phyloP scores from a whole-genome alignment of 1,140 invertebrate genomes.

The Drosophila ficusphila region DNA sequence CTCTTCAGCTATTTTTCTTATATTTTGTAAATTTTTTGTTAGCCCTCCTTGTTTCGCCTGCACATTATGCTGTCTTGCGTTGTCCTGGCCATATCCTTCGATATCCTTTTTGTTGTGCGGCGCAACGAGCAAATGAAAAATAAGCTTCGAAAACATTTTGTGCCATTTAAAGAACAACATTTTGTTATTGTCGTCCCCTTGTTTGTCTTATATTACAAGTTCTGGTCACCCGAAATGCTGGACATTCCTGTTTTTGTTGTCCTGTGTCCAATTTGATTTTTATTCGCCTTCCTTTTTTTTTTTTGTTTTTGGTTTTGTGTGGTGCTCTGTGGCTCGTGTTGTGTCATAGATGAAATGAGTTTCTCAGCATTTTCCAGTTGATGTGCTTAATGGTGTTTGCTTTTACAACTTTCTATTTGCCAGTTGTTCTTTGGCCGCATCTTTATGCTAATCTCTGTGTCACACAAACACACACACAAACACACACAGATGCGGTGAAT shows the following conservation, averaged over 20 bases:
- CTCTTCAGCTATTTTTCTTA: constrained; percentile 78
- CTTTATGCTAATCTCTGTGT: constrained; percentile 77
- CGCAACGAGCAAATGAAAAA: constrained; percentile 73
- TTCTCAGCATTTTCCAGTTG: constrained; percentile 75
- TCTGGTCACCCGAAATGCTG: constrained; percentile 63
- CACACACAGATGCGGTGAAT: constrained; percentile 8
- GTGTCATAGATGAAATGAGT: constrained; percentile 72
- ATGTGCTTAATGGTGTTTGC: constrained; percentile 80
- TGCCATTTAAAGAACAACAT: constrained; percentile 81
- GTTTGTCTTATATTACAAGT: constrained; percentile 76
- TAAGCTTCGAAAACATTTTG: constrained; percentile 81
- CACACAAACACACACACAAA: constrained; percentile 37
- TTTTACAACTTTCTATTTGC: constrained; percentile 73
- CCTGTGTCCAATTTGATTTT: constrained; percentile 78
- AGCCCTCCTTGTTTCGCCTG: constrained; percentile 37
- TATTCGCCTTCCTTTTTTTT: constrained; percentile 46
- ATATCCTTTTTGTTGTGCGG: constrained; percentile 52
- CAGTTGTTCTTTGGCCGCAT: constrained; percentile 43
- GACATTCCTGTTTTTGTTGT: constrained; percentile 64
- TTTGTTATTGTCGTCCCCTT: constrained; percentile 68
- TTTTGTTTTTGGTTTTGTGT: constrained; percentile 1
- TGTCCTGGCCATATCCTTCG: constrained; percentile 30
- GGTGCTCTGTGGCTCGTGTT: constrained; percentile 19
- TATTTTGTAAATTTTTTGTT: constrained; percentile 65
- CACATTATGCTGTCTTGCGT: constrained; percentile 51